Base-by-base conservation (phyloP, 1,140 invertebrate genomes). In the Aricia agestis region DNA sequence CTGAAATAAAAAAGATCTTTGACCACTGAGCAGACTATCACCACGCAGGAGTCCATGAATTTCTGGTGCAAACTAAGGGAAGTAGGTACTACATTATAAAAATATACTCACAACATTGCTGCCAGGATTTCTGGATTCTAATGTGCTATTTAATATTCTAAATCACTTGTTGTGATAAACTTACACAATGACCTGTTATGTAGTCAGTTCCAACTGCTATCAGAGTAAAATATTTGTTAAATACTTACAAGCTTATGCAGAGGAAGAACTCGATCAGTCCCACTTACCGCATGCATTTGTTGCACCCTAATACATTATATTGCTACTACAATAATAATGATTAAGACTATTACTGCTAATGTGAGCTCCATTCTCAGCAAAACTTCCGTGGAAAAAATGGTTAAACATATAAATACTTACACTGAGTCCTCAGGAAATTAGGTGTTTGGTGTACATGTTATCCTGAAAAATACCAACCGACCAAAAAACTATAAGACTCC, bases 101-200 rank as follows among this genome's bases (percentile, higher is more conserved):
- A 9, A 63, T 63, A 63, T 63, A 63, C 59, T 63, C 25, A 63
- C 59, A 25, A 63, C 9, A 25, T 18, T 31, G 59, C 58, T 59
- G 58, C 58, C 58, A 59, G 19, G 2, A 25, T 19, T 31, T 11
- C 59, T 19, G 59, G 59, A 63, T 11, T 15, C 45, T 19, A 63
- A 17, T 77, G 79, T 17, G 68, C 74, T 6, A 25, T 61, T 3
- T 72, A n/a, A 58, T 58, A 18, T 11, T 63, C 36, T 63, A 63
- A 6, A 63, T 18, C 19, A 63, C 10, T 63, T 63, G 7, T 7
- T 13, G 11, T 52, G 45, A 52, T 63, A 63, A 59, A 63, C 59
- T 63, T 63, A 63, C 59, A 63, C 18, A 25, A 25, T 59, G 5
- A 59, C 45, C 36, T 18, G 58, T 59, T 63, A 17, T 63, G 18